Evolutionary conservation across 2,797 vertebrate genomes (phyloP), one percentile per base, ranked within the genome.

Genomic region (Hippopotamyrus pictus): DNA sequence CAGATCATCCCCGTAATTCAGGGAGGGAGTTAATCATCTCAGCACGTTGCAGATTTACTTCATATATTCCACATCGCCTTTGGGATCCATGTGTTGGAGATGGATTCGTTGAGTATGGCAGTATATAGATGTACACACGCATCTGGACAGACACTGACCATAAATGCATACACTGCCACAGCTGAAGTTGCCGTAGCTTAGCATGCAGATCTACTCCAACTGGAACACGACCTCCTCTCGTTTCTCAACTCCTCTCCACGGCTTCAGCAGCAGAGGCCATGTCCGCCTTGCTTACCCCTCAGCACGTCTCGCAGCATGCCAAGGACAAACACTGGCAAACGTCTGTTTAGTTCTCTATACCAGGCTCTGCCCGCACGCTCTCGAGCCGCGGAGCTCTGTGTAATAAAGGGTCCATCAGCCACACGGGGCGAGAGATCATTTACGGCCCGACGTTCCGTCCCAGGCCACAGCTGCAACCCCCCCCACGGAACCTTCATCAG

Each of bases 61-160:
- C 90, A 89, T 90, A 69, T 90, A 90, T 59, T 90, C 89, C 86
- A 89, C 90, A 92, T 90, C 88, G 62, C 87, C 79, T 86, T 44
- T 85, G 62, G 62, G 89, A 90, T 53, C 79, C 41, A 3, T 22
- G 19, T 84, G 44, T 14, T 84, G 46, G 82, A 48, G 82, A 84
- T 22, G 82, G 82, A 79, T 79, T 84, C 22, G n/a, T 51, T 29
- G 46, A n/a, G 46, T 51, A 51, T 25, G 44, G 82, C 82, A 84
- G n/a, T 48, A 83, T 44, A 22, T 46, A 12, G 37, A 82, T n/a
- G 37, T 37, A 79, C 76, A 22, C 14, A 17, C 76, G 46, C 76
- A 82, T 41, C 41, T 46, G 19, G 33, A 82, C 25, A 41, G 37
- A 46, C 46, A n/a, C 41, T 2, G 5, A n/a, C 33, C 44, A 51